Percentiles rank a stretch among this genome's conserved stretches.
Conservation (phyloP, 2,113 vertebrate species). For the Tapirus terrestris region DNA sequence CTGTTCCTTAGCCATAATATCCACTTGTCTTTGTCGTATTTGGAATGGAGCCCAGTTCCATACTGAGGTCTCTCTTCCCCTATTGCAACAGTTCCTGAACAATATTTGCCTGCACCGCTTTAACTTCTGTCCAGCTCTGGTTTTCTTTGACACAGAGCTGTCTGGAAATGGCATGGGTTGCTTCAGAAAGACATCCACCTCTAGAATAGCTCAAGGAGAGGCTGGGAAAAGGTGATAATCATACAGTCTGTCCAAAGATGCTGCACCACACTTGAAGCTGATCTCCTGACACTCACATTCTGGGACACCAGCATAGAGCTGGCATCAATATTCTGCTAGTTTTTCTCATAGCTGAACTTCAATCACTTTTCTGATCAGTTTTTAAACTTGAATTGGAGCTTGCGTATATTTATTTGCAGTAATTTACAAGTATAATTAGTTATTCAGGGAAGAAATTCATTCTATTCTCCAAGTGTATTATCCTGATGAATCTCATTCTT, state of each 20-base stretch:
- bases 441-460: constrained; percentile 26
- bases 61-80: not conserved
- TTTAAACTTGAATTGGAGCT: not conserved
- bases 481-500: not conserved
- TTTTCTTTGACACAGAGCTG: not conserved
- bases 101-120: not conserved
- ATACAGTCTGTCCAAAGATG: not conserved
- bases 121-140: not conserved
- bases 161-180: not conserved
- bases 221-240: not conserved
- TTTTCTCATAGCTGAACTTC: not conserved
- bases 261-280: not conserved
- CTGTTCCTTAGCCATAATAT: not conserved
- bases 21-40: not conserved
- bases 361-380: not conserved
- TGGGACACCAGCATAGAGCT: not conserved
- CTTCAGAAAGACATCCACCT: not conserved
- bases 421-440: not conserved
- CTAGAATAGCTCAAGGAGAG: not conserved
- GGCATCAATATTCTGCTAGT: not conserved
- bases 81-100: not conserved
- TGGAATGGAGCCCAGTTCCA: not conserved
- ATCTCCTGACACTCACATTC: not conserved
- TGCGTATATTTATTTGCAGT: not conserved
- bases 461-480: constrained; percentile 8